phyloP scores from a whole-genome alignment of 1,140 invertebrate genomes.

The Coelopa frigida region DNA sequence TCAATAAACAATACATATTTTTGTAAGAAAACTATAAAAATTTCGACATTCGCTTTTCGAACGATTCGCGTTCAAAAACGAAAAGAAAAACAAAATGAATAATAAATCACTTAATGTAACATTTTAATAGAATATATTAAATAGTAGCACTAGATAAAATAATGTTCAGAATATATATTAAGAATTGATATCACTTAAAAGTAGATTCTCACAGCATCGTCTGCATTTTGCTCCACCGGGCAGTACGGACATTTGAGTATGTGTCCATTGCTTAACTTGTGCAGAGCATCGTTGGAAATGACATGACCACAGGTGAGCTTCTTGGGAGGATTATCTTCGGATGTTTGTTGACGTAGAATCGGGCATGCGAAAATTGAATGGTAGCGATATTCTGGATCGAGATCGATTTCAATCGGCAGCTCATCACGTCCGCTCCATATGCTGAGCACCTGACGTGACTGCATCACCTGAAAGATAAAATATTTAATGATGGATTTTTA shows the following conservation, averaged over 20 bases:
- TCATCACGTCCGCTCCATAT: conserved; percentile 96
- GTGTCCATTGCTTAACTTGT: conserved; percentile 86
- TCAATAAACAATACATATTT: no score
- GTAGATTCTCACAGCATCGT: conserved; percentile 85
- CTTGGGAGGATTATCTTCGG: conserved; percentile 96
- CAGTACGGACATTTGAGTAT: conserved; percentile 99
- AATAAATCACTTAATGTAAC: no score
- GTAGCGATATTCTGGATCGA: conserved; percentile 64
- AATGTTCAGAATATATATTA: no score
- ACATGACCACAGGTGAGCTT: conserved; percentile 95
- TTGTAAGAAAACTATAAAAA: no score
- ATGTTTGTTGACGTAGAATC: conserved; percentile 92
- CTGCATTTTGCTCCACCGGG: conserved; percentile 89
- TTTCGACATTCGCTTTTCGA: no score
- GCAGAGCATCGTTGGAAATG: conserved; percentile 92
- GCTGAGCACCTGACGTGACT: conserved; percentile 85
- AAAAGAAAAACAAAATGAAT: no score
- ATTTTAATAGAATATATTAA: no score
- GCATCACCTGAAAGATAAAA: conserved; percentile 56
- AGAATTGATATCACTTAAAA: conserved; percentile 69
- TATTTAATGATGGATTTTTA: neutral
- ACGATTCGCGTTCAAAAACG: no score
- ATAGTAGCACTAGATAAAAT: no score
- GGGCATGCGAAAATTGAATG: conserved; percentile 99
- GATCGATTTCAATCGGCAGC: conserved; percentile 89